A percentile compares a stretch with the other conserved stretches of the same genome.
These are phyloP conservation scores for Cryptocephalus moraei DNA, from an alignment of 2,888 invertebrate species.

Conservation along the genomic window DNA sequence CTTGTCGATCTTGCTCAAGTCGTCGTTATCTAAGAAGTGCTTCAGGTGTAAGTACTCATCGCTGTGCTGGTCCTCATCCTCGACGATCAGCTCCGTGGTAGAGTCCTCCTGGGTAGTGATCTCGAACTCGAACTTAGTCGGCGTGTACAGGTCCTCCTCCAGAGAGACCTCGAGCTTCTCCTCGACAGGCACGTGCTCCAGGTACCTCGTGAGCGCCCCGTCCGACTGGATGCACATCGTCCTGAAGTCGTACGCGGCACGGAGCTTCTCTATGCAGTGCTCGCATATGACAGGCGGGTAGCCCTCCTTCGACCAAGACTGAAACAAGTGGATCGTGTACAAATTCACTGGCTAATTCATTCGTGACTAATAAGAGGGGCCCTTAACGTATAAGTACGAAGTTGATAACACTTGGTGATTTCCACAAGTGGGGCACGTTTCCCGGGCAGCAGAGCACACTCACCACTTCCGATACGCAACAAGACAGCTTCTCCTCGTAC, in stretches of 20 bases:
- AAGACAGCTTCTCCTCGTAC: slow-evolving; percentile 30
- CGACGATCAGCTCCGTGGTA: slow-evolving; percentile 22
- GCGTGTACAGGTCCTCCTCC: slow-evolving; percentile 18
- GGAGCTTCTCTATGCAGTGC: slow-evolving; percentile 29
- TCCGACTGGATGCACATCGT: slow-evolving; percentile 31
- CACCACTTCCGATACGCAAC: slow-evolving; percentile 34
- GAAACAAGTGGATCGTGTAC: too few species aligned
- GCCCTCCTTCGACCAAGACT: slow-evolving; percentile 32
- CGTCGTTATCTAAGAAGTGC: slow-evolving; percentile 33
- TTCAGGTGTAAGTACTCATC: slow-evolving; percentile 32
- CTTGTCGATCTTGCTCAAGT: slow-evolving; percentile 13
- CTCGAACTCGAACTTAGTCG: slow-evolving; percentile 28
- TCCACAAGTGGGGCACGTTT: background rate
- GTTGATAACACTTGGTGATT: background rate
- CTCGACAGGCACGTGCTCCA: background rate
- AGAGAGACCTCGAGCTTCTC: slow-evolving; percentile 5
- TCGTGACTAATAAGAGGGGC: too few species aligned
- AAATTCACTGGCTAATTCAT: too few species aligned
- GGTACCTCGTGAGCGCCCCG: slow-evolving; percentile 27
- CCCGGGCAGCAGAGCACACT: slow-evolving; percentile 12
- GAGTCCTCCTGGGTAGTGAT: slow-evolving; percentile 17
- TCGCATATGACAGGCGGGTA: slow-evolving; percentile 31
- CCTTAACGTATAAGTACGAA: background rate
- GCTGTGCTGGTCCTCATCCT: slow-evolving; percentile 29
- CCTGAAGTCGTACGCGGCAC: slow-evolving; percentile 32